phyloP scores from a whole-genome alignment of 2,113 vertebrate genomes.

The Tragelaphus buxtoni region DNA sequence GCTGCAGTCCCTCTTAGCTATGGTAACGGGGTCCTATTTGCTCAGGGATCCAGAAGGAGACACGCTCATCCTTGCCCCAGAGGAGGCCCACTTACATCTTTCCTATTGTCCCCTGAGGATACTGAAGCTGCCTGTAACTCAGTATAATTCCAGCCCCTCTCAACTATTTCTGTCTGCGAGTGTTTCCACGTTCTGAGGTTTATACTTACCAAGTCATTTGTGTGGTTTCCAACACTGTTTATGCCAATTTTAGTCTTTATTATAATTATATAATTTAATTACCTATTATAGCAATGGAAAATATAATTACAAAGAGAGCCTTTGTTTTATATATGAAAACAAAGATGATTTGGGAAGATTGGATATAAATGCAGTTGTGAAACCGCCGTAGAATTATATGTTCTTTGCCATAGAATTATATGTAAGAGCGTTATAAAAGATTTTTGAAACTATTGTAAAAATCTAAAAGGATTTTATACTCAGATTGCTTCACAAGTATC shows the following conservation, averaged over 20 bases:
- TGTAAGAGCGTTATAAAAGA: not conserved
- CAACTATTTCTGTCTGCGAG: not conserved
- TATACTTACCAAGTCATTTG: not conserved
- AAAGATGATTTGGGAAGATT: not conserved
- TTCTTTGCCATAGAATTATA: not conserved
- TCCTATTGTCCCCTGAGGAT: fast-evolving
- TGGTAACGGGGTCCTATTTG: too few species aligned
- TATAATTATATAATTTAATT: not conserved
- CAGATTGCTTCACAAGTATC: not conserved
- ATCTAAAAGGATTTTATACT: not conserved
- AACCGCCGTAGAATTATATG: not conserved
- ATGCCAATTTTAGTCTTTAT: not conserved
- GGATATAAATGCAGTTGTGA: not conserved
- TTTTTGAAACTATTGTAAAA: not conserved
- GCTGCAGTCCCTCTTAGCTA: too few species aligned
- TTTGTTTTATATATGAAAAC: not conserved
- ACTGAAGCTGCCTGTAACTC: not conserved
- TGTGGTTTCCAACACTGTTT: not conserved
- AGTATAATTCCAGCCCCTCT: not conserved
- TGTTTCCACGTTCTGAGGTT: not conserved
- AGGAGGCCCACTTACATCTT: not conserved
- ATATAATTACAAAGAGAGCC: not conserved
- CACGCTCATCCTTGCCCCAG: fast-evolving
- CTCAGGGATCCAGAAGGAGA: not conserved
- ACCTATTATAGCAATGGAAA: not conserved